Evolutionary conservation across 2,888 invertebrate species (phyloP), one percentile per base, ranked within the genome.

Genomic region (Prionchulus punctatus): DNA sequence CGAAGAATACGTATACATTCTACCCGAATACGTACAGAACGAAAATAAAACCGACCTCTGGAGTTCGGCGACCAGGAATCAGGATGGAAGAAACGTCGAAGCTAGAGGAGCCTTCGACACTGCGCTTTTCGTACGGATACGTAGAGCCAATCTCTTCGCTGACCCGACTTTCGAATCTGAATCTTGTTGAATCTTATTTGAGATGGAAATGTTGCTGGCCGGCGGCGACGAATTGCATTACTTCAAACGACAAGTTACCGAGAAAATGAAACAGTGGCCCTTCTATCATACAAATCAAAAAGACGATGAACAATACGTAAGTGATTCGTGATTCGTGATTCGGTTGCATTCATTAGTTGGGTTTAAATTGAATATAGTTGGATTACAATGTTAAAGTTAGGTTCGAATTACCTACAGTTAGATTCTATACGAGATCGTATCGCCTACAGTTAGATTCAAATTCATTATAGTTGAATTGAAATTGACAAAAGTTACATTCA

Each of bases 21-120:
- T 49, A 21, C 50, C 50, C 50, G 50, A 49, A 49, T 49, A 49
- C 21, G 50, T 49, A 7, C 50, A 49, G 21, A 49, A 49, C 28
- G 50, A 49, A 30, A 49, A 49, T 49, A 26, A 30, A 26, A 49
- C 50, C 28, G 50, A 49, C 28, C 7, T 49, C 12, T 49, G 50
- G 50, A 28, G 28, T 30, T 12, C 7, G 26, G 18, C 4, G 23
- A 12, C 7, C 15, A 36, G 18, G 12, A 28, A 4, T 12, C 4
- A 7, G 12, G 50, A 49, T 21, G 50, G 50, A 7, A 7, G 50
- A 26, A 49, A 49, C 30, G 30, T 30, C 26, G 50, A 49, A 28
- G 50, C 50, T 4, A 49, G 28, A 30, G 50, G 7, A 15, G 50
- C 50, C 12, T 49, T n/a, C 30, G 30, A 49, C 50, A 7, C 50